These are phyloP conservation scores for Idaea straminata DNA, from an alignment of 2,888 invertebrate genomes.

Conservation along the genomic window DNA sequence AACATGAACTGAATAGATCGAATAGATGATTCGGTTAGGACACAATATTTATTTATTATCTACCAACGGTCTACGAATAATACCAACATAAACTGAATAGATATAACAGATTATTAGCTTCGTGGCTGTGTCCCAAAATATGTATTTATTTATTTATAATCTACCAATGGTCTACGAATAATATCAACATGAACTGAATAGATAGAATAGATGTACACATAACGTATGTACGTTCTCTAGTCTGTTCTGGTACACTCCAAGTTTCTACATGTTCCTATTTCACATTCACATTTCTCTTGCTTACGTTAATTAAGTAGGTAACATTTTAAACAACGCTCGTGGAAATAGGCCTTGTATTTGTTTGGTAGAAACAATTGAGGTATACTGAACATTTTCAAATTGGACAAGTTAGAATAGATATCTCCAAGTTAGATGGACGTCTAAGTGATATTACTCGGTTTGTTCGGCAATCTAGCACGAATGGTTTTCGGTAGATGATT, in stretches of 20 bases:
- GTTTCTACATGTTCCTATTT: conserved; percentile 5
- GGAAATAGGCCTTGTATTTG: conserved; percentile 22
- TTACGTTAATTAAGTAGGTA: conserved; percentile 26
- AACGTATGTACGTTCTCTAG: not conserved
- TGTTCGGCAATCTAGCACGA: conserved; percentile 2
- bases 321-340: conserved; percentile 13
- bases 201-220: not conserved
- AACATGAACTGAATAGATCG: no score
- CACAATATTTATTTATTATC: no score
- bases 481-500: conserved; percentile 4
- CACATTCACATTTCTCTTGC: conserved; percentile 14
- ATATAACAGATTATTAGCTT: no score
- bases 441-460: conserved; percentile 15
- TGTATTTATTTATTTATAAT: no score
- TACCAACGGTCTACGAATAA: no score
- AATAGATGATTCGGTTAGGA: no score
- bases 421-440: conserved; percentile 24
- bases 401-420: conserved; percentile 25
- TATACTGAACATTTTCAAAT: conserved; percentile 25
- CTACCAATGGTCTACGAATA: not conserved
- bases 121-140: no score
- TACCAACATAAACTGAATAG: no score
- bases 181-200: not conserved
- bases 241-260: not conserved
- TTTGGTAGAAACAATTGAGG: conserved; percentile 20